A percentile compares a stretch with the other conserved stretches of the same genome.
These are phyloP conservation scores for Halcyon senegalensis DNA, from an alignment of 2,113 vertebrate genomes.

Conservation along the genomic window DNA sequence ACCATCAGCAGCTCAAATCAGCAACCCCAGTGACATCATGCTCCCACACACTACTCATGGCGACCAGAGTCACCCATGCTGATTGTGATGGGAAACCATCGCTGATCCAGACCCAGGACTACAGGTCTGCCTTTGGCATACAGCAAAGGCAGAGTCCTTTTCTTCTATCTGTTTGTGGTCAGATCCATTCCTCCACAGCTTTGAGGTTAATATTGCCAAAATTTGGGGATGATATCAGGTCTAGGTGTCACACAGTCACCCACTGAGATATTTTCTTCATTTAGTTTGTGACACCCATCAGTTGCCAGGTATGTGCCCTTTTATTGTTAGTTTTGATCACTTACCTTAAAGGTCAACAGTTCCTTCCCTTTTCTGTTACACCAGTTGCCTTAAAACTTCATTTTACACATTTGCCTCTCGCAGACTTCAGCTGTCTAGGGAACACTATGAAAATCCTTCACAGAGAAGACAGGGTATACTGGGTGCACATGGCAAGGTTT, in stretches of 20 bases:
- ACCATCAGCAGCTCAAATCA: background rate
- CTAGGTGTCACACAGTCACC: background rate
- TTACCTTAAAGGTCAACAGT: background rate
- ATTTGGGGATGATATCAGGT: background rate
- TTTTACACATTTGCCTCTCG: background rate
- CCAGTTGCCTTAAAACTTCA: background rate
- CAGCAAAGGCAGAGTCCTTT: background rate
- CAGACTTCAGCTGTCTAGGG: background rate
- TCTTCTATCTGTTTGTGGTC: background rate
- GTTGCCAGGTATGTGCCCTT: background rate
- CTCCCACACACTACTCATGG: fast-evolving
- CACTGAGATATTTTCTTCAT: background rate
- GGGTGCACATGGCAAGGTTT: background rate
- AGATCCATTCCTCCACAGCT: background rate
- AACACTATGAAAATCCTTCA: background rate
- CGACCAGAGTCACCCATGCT: background rate
- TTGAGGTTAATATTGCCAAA: background rate
- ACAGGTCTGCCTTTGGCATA: background rate
- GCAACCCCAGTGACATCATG: background rate
- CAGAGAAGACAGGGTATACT: background rate
- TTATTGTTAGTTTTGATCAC: background rate
- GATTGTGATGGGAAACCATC: fast-evolving
- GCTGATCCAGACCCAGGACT: fast-evolving
- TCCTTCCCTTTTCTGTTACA: background rate
- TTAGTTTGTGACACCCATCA: background rate